These are phyloP conservation scores for Chaetodon auriga DNA, from an alignment of 2,113 vertebrate genomes.

Conservation along the genomic window DNA sequence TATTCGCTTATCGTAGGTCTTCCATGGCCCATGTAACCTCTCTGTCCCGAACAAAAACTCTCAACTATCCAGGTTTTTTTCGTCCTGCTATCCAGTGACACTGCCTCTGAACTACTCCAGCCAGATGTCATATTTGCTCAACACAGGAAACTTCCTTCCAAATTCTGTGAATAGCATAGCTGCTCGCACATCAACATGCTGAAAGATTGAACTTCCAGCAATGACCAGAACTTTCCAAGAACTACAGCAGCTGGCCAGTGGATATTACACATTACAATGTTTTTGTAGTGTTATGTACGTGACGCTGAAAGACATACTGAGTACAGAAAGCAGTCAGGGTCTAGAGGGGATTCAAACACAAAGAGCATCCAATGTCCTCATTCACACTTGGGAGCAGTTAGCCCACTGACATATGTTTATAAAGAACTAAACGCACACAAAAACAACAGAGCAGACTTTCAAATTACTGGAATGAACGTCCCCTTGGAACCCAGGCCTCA, in stretches of 20 bases:
- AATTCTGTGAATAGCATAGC: slow-evolving; percentile 27
- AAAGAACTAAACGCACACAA: slow-evolving; percentile 31
- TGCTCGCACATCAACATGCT: slow-evolving; percentile 28
- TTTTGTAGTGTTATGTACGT: slow-evolving; percentile 36
- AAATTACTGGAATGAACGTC: slow-evolving; percentile 48
- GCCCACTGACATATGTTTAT: slow-evolving; percentile 52
- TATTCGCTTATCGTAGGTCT: neutral
- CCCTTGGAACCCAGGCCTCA: slow-evolving; percentile 31
- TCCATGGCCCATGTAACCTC: slow-evolving; percentile 17
- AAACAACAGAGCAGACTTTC: slow-evolving; percentile 30
- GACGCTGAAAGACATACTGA: slow-evolving; percentile 54
- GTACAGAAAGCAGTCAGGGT: slow-evolving; percentile 2
- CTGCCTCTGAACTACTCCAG: slow-evolving; percentile 12
- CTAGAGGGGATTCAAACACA: slow-evolving; percentile 36
- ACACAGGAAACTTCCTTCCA: slow-evolving; percentile 51
- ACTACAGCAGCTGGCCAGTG: slow-evolving; percentile 46
- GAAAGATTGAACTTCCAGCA: slow-evolving; percentile 51
- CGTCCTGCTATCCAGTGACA: slow-evolving; percentile 21
- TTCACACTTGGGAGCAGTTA: slow-evolving; percentile 55
- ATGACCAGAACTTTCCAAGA: slow-evolving; percentile 44
- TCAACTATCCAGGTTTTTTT: neutral
- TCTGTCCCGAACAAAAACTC: slow-evolving; percentile 16
- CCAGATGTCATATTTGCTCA: slow-evolving; percentile 28
- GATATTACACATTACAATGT: slow-evolving; percentile 41
- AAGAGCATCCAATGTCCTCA: slow-evolving; percentile 50